Base-by-base conservation (phyloP, 2,888 invertebrate genomes). In the Acrobasis suavella region DNA sequence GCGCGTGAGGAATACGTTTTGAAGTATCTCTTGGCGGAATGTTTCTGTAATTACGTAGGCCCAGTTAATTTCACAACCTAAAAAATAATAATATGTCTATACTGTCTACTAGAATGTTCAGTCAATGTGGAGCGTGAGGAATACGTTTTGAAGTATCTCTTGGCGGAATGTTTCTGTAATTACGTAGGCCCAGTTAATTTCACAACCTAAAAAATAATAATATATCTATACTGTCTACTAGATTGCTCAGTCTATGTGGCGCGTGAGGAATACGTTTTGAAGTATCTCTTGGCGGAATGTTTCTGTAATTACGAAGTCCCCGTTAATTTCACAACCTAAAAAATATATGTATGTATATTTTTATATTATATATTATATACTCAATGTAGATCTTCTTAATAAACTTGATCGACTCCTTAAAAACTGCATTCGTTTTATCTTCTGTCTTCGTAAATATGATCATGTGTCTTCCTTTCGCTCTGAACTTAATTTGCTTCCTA, bases 231-330 rank as follows among this genome's bases (percentile, higher is more conserved):
- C 54, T 54, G 54, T 54, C 38, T 54, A 38, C 38, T 54, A 54
- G 9, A 16, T 56, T 66, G 22, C 0, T 60, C 56, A 9, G 22
- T 70, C 69, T 70, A 60, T 56, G 9, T 7, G 2, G 55, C 66
- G 68, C 70, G 73, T 71, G 71, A 72, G 69, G 67, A 65, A 69
- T 74, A 74, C 76, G 74, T 78, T 77, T 70, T 67, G 74, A 76
- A 77, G 76, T 73, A 76, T 75, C 77, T 71, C 64, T 70, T 67
- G 71, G 72, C 75, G 60, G 76, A 74, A 71, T 74, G 76, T 77
- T 74, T 68, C 73, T 74, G 75, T 81, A 82, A 83, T 83, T 81
- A 81, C 72, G 74, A n/a, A n/a, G n/a, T n/a, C n/a, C n/a, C n/a
- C n/a, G n/a, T n/a, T n/a, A n/a, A n/a, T n/a, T n/a, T n/a, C n/a